These are phyloP conservation scores for Pelobates fuscus DNA, from an alignment of 2,113 vertebrate species.

Conservation along the genomic window DNA sequence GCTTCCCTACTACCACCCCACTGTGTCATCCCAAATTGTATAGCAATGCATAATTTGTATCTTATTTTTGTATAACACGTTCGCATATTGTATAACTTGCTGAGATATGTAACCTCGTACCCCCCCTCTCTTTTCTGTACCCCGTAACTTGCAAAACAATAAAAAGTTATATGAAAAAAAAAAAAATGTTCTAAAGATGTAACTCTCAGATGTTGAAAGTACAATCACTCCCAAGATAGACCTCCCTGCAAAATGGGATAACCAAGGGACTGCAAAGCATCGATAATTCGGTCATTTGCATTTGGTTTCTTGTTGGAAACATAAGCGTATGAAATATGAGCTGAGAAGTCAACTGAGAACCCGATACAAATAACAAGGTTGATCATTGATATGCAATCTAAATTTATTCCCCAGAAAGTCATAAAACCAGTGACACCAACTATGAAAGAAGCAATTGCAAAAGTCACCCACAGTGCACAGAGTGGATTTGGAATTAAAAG, in stretches of 20 bases:
- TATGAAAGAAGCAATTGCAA: constrained; percentile 73
- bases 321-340: constrained; percentile 66
- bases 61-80: too few species aligned
- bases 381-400: constrained; percentile 77
- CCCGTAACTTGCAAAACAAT: too few species aligned
- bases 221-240: constrained; percentile 70
- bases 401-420: constrained; percentile 68
- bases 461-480: constrained; percentile 69
- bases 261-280: constrained; percentile 67
- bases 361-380: constrained; percentile 76
- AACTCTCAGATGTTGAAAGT: constrained; percentile 63
- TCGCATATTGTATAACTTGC: too few species aligned
- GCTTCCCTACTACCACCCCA: too few species aligned
- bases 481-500: constrained; percentile 70
- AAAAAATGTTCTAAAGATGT: constrained; percentile 72
- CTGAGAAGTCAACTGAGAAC: constrained; percentile 77
- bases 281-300: constrained; percentile 59
- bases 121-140: too few species aligned
- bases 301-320: constrained; percentile 62
- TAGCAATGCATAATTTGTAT: too few species aligned
- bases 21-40: too few species aligned
- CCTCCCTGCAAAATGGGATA: constrained; percentile 66
- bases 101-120: too few species aligned
- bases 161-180: too few species aligned
- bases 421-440: constrained; percentile 74